These are phyloP conservation scores for Pituophis catenifer DNA, from an alignment of 2,113 vertebrate species.

Conservation along the genomic window DNA sequence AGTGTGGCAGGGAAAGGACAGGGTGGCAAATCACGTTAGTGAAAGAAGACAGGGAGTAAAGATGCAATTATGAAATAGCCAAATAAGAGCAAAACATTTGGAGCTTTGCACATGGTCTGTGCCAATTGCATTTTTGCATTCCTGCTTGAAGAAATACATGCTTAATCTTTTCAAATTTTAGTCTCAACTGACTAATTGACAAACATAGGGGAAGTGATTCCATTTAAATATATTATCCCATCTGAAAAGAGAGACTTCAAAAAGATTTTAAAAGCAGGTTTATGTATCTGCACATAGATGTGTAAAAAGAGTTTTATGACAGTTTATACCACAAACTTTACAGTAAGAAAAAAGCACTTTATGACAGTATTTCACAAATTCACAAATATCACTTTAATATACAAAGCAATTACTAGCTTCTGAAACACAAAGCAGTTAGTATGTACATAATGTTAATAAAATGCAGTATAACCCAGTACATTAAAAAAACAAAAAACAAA, in stretches of 20 bases:
- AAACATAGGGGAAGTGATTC: neutral
- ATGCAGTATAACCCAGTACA: slow-evolving; percentile 75
- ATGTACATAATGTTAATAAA: slow-evolving; percentile 85
- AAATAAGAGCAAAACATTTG: neutral
- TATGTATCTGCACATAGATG: slow-evolving; percentile 81
- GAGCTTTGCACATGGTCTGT: neutral
- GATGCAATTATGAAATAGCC: neutral
- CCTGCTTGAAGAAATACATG: neutral
- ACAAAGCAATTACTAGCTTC: slow-evolving; percentile 80
- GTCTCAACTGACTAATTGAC: neutral
- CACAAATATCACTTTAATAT: slow-evolving; percentile 83
- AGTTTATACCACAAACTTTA: slow-evolving; percentile 81
- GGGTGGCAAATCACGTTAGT: neutral
- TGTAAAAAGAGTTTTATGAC: slow-evolving; percentile 81
- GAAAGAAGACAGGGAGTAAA: neutral
- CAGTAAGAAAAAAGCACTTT: slow-evolving; percentile 82
- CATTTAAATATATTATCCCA: slow-evolving; percentile 25
- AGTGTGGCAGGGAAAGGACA: neutral
- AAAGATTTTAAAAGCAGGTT: slow-evolving; percentile 78
- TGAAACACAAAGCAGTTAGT: slow-evolving; percentile 80
- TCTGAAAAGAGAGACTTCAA: slow-evolving; percentile 70
- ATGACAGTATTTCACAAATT: slow-evolving; percentile 80
- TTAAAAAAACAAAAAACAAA: slow-evolving; percentile 60
- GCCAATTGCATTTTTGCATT: neutral
- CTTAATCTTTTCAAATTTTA: neutral